Evolutionary conservation across 2,888 invertebrate species (phyloP), one percentile per base, ranked within the genome.

Genomic region (Myopa testacea): DNA sequence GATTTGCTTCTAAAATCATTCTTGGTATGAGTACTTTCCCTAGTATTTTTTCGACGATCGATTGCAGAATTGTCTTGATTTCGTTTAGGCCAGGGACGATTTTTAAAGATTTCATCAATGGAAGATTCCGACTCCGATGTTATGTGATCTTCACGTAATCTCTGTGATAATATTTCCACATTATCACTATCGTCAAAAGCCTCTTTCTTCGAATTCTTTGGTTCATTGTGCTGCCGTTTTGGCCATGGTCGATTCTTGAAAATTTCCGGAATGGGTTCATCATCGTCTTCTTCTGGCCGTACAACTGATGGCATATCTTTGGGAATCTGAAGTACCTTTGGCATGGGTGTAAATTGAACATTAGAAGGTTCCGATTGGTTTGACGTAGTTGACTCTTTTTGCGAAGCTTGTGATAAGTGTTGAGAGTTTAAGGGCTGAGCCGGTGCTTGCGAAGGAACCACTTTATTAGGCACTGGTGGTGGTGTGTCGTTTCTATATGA

Each of bases 301-400:
- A 5, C 19, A 26, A 19, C 26, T 16, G n/a, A 12, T n/a, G 19
- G 5, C 5, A 16, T 71, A 58, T 12, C 78, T 75, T 85, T 84
- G 0, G 86, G 85, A 40, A 87, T 60, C 14, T 84, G 82, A 8
- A 87, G 78, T 60, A 85, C 87, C 74, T 82, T 84, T 50, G 87
- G 87, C 86, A 87, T 84, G 10, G 87, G 87, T 8, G 86, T 26
- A 26, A 86, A 79, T 84, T 16, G 19, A 3, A 38, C 70, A 8
- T 58, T 4, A 26, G 68, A n/a, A 45, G 5, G 34, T 26, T 50
- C 14, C 34, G 70, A 19, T 55, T 50, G 19, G 7, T 12, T 87
- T 87, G 86, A 86, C 85, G 87, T 85, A 84, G 85, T 85, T 58
- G 87, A 87, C 73, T 85, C 86, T 77, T 85, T 86, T n/a, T 86